These are phyloP conservation scores for Pollimyrus isidori DNA, from an alignment of 2,113 vertebrate species.

Conservation along the genomic window DNA sequence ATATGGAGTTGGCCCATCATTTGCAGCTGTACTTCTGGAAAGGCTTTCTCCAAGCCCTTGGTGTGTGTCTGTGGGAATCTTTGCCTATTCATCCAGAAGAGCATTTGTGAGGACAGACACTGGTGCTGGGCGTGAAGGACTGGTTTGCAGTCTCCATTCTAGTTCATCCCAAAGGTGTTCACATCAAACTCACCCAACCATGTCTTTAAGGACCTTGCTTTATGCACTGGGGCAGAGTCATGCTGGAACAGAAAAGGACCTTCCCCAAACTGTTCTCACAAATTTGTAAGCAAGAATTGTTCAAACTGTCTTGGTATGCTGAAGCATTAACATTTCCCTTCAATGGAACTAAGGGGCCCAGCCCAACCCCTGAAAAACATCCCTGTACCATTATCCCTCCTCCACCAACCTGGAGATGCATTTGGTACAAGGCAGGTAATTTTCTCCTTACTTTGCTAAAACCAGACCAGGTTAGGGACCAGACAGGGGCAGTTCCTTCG, in stretches of 20 bases:
- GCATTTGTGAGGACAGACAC: background rate
- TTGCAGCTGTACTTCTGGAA: background rate
- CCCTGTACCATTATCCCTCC: too few species aligned
- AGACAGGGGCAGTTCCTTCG: too few species aligned
- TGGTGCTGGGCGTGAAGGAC: background rate
- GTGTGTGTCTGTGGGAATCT: background rate
- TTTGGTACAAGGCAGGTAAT: too few species aligned
- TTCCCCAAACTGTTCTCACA: background rate
- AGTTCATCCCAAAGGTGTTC: background rate
- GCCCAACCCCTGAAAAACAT: too few species aligned
- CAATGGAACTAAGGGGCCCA: too few species aligned
- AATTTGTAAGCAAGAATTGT: background rate
- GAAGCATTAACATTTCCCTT: too few species aligned
- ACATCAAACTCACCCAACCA: background rate
- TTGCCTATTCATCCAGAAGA: background rate
- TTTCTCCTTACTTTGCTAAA: too few species aligned
- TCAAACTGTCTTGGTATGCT: background rate
- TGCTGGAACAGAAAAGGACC: background rate
- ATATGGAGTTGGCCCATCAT: background rate
- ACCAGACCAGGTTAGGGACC: too few species aligned
- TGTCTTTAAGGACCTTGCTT: background rate
- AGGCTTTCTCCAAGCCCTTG: background rate
- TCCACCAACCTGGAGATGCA: too few species aligned
- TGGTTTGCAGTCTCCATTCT: background rate
- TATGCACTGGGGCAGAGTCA: background rate